Base-by-base conservation (phyloP, 2,888 invertebrate genomes). In the Eretmocerus hayati region DNA sequence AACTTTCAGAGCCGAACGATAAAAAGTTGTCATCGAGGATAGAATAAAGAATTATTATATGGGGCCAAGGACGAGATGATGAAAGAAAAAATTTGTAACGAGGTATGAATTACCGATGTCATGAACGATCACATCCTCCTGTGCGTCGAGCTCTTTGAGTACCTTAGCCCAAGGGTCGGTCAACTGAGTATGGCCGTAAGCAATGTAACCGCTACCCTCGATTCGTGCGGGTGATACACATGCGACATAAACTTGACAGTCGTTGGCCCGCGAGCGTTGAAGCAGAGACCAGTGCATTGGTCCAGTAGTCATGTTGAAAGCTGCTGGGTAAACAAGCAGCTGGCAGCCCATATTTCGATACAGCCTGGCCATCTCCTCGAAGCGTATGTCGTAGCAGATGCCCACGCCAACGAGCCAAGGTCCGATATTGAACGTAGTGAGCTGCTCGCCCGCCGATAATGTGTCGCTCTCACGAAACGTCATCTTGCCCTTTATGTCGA, bases 301-400 rank as follows among this genome's bases (percentile, higher is more conserved):
- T 0, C 96, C 96, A 0, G 96, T 96, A 2, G 90, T 92, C 88
- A 90, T 89, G 72, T 93, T 96, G 72, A 96, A 96, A 2, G 95
- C 94, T 21, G 87, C 94, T 1, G 96, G 96, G 74, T 93, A 96
- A 20, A 96, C 74, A 22, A 96, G 72, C 60, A 95, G 70, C 46
- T 90, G 80, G 62, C 94, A 94, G 0, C 79, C 79, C 59, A 71
- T 67, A 39, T 78, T 75, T 4, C 85, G 75, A 72, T 87, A 85
- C 5, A 87, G 60, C 50, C 83, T 80, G 0, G 91, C 88, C 78
- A 95, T 76, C 74, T 95, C 93, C 50, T 87, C 83, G 72, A 96
- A 97, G 18, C 96, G 77, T 45, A 96, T 77, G 66, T 96, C 96
- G 68, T 96, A 96, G 66, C 96, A 97, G 62, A 96, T 90, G 2